A percentile compares a stretch with the other conserved stretches of the same genome.
Conservation (phyloP, 1,140 invertebrate species). For the Drosophila athabasca region DNA sequence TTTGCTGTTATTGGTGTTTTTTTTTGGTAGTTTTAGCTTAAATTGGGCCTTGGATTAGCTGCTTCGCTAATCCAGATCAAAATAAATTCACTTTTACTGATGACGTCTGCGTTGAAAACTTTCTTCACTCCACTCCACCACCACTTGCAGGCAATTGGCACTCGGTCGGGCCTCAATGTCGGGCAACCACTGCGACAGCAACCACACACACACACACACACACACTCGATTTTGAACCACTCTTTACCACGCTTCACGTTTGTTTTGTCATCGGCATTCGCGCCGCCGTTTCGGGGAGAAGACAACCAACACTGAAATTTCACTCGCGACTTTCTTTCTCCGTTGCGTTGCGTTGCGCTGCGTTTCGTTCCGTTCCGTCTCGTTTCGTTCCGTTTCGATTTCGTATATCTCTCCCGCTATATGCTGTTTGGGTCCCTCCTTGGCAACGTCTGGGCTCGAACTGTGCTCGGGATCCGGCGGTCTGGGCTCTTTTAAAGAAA, state of each 20-base stretch:
- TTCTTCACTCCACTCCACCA: conserved; percentile 53
- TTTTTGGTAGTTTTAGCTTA: conserved; percentile 19
- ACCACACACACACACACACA: conserved; percentile 3
- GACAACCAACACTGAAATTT: conserved; percentile 47
- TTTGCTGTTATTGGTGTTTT: conserved; percentile 6
- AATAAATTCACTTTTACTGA: conserved; percentile 54
- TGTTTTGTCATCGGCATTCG: conserved; percentile 54
- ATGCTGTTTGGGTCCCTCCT: conserved; percentile 34
- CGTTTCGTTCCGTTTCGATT: background rate
- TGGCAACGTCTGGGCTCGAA: conserved; percentile 72
- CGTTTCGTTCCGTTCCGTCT: conserved; percentile 3
- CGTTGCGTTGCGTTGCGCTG: conserved; percentile 24
- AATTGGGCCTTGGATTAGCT: conserved; percentile 54
- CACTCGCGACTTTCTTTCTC: conserved; percentile 76
- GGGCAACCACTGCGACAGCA: conserved; percentile 1
- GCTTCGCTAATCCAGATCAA: conserved; percentile 57
- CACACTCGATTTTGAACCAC: conserved; percentile 39
- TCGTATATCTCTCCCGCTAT: conserved; percentile 3
- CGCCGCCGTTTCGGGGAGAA: conserved; percentile 24
- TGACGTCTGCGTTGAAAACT: conserved; percentile 45
- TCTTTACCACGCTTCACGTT: conserved; percentile 46
- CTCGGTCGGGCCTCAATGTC: conserved; percentile 22
- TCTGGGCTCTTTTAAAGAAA: conserved; percentile 74
- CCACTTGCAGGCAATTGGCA: conserved; percentile 66
- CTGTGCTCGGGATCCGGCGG: conserved; percentile 60